Percentiles rank a stretch among this genome's conserved stretches.
Conservation (phyloP, 2,888 invertebrate genomes). For the Torymus texanus region DNA sequence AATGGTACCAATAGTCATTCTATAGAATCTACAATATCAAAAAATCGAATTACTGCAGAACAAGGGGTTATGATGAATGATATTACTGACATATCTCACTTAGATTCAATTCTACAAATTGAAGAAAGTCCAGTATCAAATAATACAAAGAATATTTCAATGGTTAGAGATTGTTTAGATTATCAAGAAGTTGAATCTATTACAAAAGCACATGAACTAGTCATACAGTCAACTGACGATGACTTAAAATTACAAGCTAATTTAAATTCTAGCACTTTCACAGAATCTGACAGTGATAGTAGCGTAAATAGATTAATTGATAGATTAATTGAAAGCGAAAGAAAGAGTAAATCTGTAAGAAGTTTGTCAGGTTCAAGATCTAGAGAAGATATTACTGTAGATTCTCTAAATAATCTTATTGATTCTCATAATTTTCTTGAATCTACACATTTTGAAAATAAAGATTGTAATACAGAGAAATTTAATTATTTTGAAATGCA, state of each 20-base stretch:
- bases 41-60: background rate
- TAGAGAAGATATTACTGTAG: slow-evolving; percentile 24
- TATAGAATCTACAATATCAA: background rate
- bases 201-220: background rate
- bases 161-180: slow-evolving; percentile 1
- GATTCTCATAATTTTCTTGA: slow-evolving; percentile 43
- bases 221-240: background rate
- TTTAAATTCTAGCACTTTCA: background rate
- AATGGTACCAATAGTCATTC: background rate
- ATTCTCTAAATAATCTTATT: slow-evolving; percentile 27
- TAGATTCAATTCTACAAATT: background rate
- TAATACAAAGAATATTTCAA: background rate
- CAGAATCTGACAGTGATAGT: slow-evolving; percentile 57
- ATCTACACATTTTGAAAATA: slow-evolving; percentile 38
- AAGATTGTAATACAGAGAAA: slow-evolving; percentile 21
- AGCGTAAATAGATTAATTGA: slow-evolving; percentile 55
- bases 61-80: too few species aligned
- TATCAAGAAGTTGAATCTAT: background rate
- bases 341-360: slow-evolving; percentile 34
- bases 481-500: background rate
- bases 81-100: too few species aligned
- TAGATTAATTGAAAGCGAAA: slow-evolving; percentile 48
- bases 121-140: background rate
- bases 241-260: slow-evolving; percentile 11
- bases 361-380: slow-evolving; percentile 27